Base-by-base conservation (phyloP, 1,140 invertebrate genomes). In the Medauroidea extradentata region DNA sequence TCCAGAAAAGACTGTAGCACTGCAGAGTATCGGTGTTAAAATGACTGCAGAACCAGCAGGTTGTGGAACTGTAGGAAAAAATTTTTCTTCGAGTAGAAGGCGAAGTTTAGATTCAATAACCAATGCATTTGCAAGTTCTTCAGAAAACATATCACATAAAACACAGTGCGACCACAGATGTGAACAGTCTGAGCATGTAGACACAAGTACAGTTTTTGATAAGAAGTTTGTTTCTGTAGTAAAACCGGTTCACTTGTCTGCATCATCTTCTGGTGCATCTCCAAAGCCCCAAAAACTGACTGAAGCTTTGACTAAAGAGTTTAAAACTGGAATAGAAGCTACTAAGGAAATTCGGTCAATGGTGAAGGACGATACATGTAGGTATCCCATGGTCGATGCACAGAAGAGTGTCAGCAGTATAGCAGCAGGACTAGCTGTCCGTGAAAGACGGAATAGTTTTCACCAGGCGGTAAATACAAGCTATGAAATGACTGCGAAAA, bases 361-460 rank as follows among this genome's bases (percentile, higher is more conserved):
- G 23, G 53, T 61, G 43, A 59, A 60, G 16, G 58, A 60, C 54
- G 53, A 62, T 42, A 60, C 65, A 18, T 65, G 27, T 29, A 21
- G 46, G n/a, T 16, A 46, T 44, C 21, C 67, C n/a, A 39, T 64
- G n/a, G 53, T 65, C 48, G 64, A 69, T 60, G 64, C 65, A 25
- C 65, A 61, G 34, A 64, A 55, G 38, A 63, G 65, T 59, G 63
- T 68, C 11, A 66, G 65, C 43, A 57, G 68, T 8, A 59, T 71
- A 53, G 65, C 69, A 16, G 67, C 64, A 42, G 69, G 70, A 0
- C 44, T 73, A 16, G 69, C 71, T 4, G 62, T 71, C 19, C 65
- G 74, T 14, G 74, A 77, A 54, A 57, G 75, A 49, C 59, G 75
- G 38, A 75, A 76, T 57, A 77, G 75, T 63, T 77, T 75, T 65